Conservation (phyloP, 2,797 vertebrate genomes). For the Coregonus ussuriensis region DNA sequence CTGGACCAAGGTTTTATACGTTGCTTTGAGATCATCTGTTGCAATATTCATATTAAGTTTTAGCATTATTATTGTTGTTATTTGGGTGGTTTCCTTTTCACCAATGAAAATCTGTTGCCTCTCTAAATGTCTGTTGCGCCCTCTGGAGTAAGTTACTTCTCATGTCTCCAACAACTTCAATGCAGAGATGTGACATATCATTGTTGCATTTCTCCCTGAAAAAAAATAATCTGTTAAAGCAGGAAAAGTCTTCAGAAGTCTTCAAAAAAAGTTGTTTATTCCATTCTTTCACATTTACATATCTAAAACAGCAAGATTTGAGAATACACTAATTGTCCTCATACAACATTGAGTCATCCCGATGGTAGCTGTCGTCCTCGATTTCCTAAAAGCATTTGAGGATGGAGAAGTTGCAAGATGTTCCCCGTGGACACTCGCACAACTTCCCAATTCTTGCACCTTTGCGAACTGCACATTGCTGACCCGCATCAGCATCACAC, state of each 20-base stretch:
- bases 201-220: not conserved
- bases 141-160: not conserved
- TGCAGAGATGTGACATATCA: too few relatives aligned
- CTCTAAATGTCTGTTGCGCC: not conserved
- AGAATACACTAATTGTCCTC: not conserved
- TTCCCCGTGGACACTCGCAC: slow-evolving; percentile 76
- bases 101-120: not conserved
- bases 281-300: not conserved
- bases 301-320: slow-evolving; percentile 3
- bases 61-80: too few relatives aligned
- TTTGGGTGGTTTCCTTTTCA: not conserved
- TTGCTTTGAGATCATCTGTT: too few relatives aligned
- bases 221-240: too few relatives aligned
- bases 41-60: too few relatives aligned
- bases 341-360: not conserved
- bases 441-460: slow-evolving; percentile 76
- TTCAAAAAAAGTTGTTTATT: not conserved
- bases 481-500: slow-evolving; percentile 62
- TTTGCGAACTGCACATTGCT: slow-evolving; percentile 76
- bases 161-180: too few relatives aligned
- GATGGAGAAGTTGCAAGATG: slow-evolving; percentile 67
- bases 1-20: too few relatives aligned
- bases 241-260: not conserved
- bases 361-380: slow-evolving; percentile 40
- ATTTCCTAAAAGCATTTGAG: slow-evolving; percentile 72